Percentiles rank a stretch among this genome's conserved stretches.
Evolutionary conservation across 2,797 vertebrate species (phyloP).

Genomic region (Eidolon dupreanum): DNA sequence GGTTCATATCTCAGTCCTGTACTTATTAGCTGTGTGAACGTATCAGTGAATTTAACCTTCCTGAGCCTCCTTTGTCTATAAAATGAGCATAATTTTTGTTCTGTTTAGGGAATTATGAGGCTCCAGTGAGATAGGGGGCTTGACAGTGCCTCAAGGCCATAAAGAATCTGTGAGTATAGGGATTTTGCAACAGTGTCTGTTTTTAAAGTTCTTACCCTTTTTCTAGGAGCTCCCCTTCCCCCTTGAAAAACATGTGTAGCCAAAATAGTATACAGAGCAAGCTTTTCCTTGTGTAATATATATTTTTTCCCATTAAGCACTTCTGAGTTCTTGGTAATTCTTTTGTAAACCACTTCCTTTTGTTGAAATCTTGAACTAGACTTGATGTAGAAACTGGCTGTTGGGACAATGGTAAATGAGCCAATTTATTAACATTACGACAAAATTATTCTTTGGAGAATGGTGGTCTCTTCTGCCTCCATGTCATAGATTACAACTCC

Average conservation of each 20-base stretch:
- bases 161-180: background rate
- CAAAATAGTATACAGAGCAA: background rate
- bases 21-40: background rate
- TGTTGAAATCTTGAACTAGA: constrained; percentile 45
- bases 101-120: background rate
- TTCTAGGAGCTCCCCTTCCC: background rate
- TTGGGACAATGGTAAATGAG: background rate
- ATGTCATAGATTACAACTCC: background rate
- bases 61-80: background rate
- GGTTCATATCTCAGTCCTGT: background rate
- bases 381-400: background rate
- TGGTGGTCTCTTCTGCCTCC: background rate
- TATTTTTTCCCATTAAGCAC: background rate
- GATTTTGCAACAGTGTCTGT: background rate
- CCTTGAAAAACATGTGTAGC: background rate
- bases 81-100: background rate
- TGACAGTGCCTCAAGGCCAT: background rate
- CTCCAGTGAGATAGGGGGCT: background rate
- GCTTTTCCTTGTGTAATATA: background rate
- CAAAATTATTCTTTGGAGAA: background rate
- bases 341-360: constrained; percentile 53
- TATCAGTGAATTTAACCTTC: background rate
- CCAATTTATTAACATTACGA: background rate
- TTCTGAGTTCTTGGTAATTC: constrained; percentile 24
- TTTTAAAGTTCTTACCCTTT: background rate